Evolutionary conservation across 1,140 invertebrate species (phyloP).

Genomic region (Holotrichia oblita): DNA sequence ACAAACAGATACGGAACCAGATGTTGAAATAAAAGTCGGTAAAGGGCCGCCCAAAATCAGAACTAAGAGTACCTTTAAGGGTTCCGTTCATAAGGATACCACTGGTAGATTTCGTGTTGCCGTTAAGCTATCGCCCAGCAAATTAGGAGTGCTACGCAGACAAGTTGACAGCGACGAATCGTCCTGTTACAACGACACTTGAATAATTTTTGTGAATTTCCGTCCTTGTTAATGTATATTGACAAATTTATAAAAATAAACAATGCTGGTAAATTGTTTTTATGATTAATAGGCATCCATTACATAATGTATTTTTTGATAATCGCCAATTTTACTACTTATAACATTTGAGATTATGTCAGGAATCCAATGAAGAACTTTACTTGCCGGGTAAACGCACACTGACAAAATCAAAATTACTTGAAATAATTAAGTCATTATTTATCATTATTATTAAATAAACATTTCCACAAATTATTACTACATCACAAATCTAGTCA

Average conservation of each 20-base stretch:
- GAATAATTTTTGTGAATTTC: background rate
- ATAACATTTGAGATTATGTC: too few species aligned
- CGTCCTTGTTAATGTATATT: background rate
- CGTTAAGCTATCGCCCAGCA: background rate
- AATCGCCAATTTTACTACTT: too few species aligned
- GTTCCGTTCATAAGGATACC: background rate
- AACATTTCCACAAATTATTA: too few species aligned
- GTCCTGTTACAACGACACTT: background rate
- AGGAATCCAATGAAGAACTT: too few species aligned
- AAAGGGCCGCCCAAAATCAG: background rate
- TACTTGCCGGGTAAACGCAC: too few species aligned
- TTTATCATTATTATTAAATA: too few species aligned
- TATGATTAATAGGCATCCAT: too few species aligned
- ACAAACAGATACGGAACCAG: conserved; percentile 1
- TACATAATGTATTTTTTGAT: too few species aligned
- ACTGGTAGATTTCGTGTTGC: background rate
- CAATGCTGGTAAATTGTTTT: background rate
- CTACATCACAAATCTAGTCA: too few species aligned
- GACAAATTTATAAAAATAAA: background rate
- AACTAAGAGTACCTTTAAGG: background rate
- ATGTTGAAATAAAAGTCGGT: background rate
- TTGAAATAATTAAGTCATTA: too few species aligned
- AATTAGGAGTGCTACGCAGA: background rate
- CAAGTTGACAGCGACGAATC: background rate
- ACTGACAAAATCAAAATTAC: too few species aligned